Percentiles rank a stretch among this genome's conserved stretches.
These are phyloP conservation scores for Hypothenemus hampei DNA, from an alignment of 1,140 invertebrate species.

Conservation along the genomic window DNA sequence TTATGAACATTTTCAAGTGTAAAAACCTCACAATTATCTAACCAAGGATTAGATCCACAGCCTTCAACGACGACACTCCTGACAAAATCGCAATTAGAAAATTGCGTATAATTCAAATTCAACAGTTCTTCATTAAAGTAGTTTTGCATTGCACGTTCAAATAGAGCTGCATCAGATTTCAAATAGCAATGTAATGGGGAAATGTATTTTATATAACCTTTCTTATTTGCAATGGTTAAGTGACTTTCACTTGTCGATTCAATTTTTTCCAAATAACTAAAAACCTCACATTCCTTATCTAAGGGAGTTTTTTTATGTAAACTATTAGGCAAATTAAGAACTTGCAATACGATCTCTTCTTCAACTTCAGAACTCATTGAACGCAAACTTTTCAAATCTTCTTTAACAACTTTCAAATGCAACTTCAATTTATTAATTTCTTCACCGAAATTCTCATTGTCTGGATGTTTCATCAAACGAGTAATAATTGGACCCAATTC, in stretches of 20 bases:
- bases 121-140: slow-evolving; percentile 49
- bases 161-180: slow-evolving; percentile 56
- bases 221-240: slow-evolving; percentile 51
- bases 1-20: slow-evolving; percentile 50
- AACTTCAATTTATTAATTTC: slow-evolving; percentile 50
- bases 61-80: slow-evolving; percentile 65
- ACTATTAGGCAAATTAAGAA: slow-evolving; percentile 60
- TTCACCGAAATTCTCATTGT: slow-evolving; percentile 26
- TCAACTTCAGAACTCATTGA: slow-evolving; percentile 55
- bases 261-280: slow-evolving; percentile 44
- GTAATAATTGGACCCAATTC: slow-evolving; percentile 41
- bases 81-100: slow-evolving; percentile 63
- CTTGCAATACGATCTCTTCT: slow-evolving; percentile 52
- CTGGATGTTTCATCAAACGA: slow-evolving; percentile 43
- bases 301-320: slow-evolving; percentile 59
- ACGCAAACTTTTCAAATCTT: slow-evolving; percentile 57
- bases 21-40: slow-evolving; percentile 51
- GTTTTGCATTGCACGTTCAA: slow-evolving; percentile 58
- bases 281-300: slow-evolving; percentile 45
- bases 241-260: slow-evolving; percentile 47
- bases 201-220: slow-evolving; percentile 54
- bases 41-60: slow-evolving; percentile 54
- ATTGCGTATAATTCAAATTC: slow-evolving; percentile 49
- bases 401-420: slow-evolving; percentile 52
- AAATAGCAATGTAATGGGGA: slow-evolving; percentile 57